Percentiles rank a stretch among this genome's conserved stretches.
phyloP scores from a whole-genome alignment of 2,113 vertebrate species.

The Perca flavescens region DNA sequence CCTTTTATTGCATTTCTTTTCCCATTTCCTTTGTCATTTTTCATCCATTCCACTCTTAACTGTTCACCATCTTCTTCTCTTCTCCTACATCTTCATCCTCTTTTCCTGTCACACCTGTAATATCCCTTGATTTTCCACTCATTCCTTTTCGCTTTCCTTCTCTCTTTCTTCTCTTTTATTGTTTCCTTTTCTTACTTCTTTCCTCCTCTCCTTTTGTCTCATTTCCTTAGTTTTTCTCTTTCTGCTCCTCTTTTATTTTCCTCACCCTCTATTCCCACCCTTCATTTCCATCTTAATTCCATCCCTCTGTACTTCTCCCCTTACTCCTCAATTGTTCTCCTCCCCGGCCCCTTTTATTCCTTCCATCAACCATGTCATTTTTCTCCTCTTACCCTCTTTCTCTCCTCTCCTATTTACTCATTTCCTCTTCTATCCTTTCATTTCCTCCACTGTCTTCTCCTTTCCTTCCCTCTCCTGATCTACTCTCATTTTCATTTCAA shows the following conservation, averaged over 20 bases:
- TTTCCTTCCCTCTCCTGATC: background rate
- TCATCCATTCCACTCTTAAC: background rate
- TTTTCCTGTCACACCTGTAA: background rate
- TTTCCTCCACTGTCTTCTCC: slow-evolving; percentile 11
- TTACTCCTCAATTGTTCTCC: slow-evolving; percentile 1
- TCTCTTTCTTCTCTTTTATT: background rate
- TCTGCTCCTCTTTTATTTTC: background rate
- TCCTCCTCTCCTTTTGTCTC: background rate
- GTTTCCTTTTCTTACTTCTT: background rate
- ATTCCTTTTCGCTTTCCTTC: background rate
- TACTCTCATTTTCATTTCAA: slow-evolving; percentile 41
- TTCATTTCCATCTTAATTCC: background rate
- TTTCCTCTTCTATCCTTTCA: background rate
- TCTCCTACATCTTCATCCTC: background rate
- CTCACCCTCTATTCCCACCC: background rate
- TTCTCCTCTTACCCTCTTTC: background rate
- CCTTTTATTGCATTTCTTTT: background rate
- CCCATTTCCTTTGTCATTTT: background rate
- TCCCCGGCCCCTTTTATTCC: background rate
- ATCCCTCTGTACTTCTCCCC: background rate
- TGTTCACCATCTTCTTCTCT: background rate
- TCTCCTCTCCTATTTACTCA: background rate
- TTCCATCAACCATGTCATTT: background rate
- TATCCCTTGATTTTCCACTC: background rate
- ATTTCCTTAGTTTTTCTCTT: background rate